Base-by-base conservation (phyloP, 2,113 vertebrate species). In the Balaenoptera acutorostrata region DNA sequence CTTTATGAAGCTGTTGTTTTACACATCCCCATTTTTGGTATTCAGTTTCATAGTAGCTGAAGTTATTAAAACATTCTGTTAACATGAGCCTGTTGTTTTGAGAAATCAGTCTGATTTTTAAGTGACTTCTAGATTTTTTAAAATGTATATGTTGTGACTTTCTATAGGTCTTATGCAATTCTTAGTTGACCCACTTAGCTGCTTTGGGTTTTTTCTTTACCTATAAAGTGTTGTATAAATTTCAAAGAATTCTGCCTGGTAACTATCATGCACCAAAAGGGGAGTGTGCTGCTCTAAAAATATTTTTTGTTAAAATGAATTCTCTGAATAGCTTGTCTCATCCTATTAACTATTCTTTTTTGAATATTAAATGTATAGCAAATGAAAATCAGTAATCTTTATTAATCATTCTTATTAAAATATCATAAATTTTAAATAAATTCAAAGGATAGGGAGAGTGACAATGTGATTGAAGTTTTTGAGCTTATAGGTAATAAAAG, bases 51-150 rank as follows among this genome's bases (percentile, higher is more conserved):
- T 84, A 31, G 52, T 52, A 92, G 25, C 14, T 95, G 94, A 59
- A 95, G 88, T 74, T 69, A 49, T 68, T 74, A 36, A 96, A 49
- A 29, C 61, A 72, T 74, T 90, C 88, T 64, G 3, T 72, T 89
- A 33, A 69, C 14, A 59, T 71, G 52, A 94, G 18, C 23, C 21
- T 96, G 9, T 6, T 90, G 36, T 71, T 82, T 15, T 41, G 15
- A 93, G 89, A 93, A 90, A 88, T 68, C 46, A 85, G 88, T 10
- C 72, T 68, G 6, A n/a, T 44, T 80, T 93, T 88, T 29, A 96
- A 96, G 75, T 23, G 72, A 85, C 72, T 33, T 33, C 20, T 36
- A 23, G 4, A 39, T 86, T 75, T 83, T 94, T 75, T 82, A 83
- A 66, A 69, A 68, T 88, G 33, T 77, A 41, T 52, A 20, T 89